These are phyloP conservation scores for Sialis lutaria DNA, from an alignment of 2,888 invertebrate genomes.

Conservation along the genomic window DNA sequence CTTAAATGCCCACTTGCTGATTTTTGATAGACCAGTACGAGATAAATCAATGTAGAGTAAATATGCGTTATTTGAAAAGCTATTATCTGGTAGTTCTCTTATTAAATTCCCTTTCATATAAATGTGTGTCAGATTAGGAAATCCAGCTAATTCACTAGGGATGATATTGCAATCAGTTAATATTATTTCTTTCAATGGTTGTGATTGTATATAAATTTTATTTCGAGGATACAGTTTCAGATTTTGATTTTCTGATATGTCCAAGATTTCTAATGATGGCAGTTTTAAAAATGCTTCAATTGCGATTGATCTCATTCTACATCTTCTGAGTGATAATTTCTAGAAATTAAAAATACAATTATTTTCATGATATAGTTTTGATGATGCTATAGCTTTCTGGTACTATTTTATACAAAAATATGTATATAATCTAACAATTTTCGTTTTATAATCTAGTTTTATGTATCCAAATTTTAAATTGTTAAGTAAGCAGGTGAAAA, in stretches of 20 bases:
- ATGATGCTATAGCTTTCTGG: background rate
- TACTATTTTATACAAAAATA: background rate
- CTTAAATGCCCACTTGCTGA: conserved; percentile 42
- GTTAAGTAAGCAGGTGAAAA: too few relatives aligned
- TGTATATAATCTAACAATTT: too few relatives aligned
- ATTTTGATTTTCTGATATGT: conserved; percentile 41
- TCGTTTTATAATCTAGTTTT: too few relatives aligned
- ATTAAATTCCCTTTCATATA: conserved; percentile 46
- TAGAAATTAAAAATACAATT: conserved; percentile 1
- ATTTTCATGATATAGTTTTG: background rate
- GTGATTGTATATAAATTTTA: conserved; percentile 21
- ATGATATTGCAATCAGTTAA: conserved; percentile 43
- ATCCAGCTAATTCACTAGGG: conserved; percentile 36
- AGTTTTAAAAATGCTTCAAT: conserved; percentile 36
- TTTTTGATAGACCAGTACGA: conserved; percentile 40
- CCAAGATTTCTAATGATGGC: conserved; percentile 37
- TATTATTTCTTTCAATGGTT: conserved; percentile 36
- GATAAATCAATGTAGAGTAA: conserved; percentile 46
- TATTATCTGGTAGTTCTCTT: conserved; percentile 33
- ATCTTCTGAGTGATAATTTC: conserved; percentile 37
- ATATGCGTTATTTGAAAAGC: conserved; percentile 41
- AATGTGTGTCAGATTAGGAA: conserved; percentile 39
- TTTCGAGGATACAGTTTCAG: conserved; percentile 26
- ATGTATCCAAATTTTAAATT: too few relatives aligned
- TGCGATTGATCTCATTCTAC: conserved; percentile 32